These are phyloP conservation scores for Hassar affinis DNA, from an alignment of 2,113 vertebrate species.

Conservation along the genomic window DNA sequence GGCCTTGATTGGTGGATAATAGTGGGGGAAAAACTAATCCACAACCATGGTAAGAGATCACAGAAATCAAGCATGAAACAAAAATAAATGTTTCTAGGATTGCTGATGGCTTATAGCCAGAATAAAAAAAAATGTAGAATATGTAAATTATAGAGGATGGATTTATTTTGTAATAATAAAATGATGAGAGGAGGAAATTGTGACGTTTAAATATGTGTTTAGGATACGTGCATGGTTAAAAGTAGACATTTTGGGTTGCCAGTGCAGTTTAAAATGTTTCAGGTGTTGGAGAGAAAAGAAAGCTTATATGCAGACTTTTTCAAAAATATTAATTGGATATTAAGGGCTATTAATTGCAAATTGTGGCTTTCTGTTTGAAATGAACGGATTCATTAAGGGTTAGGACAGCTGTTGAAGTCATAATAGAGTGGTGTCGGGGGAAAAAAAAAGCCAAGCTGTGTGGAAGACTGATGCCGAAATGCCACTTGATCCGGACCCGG, in stretches of 20 bases:
- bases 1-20: constrained; percentile 73
- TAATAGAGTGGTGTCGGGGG: not conserved
- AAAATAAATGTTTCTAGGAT: not conserved
- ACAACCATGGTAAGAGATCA: constrained; percentile 76
- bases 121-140: not conserved
- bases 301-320: not conserved
- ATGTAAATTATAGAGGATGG: not conserved
- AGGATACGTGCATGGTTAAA: not conserved
- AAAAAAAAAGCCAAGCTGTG: not conserved
- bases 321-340: no score
- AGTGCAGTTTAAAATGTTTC: not conserved
- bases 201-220: not conserved
- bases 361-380: not conserved
- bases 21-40: constrained; percentile 69
- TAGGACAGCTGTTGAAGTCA: not conserved
- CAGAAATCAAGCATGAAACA: constrained; percentile 30
- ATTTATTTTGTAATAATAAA: not conserved
- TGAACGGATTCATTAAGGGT: not conserved
- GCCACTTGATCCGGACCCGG: constrained; percentile 51
- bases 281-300: not conserved
- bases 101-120: not conserved
- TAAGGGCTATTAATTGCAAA: not conserved
- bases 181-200: not conserved
- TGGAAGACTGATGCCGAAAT: constrained; percentile 10
- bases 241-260: not conserved